phyloP scores from a whole-genome alignment of 2,888 invertebrate genomes.

The Oscheius onirici region DNA sequence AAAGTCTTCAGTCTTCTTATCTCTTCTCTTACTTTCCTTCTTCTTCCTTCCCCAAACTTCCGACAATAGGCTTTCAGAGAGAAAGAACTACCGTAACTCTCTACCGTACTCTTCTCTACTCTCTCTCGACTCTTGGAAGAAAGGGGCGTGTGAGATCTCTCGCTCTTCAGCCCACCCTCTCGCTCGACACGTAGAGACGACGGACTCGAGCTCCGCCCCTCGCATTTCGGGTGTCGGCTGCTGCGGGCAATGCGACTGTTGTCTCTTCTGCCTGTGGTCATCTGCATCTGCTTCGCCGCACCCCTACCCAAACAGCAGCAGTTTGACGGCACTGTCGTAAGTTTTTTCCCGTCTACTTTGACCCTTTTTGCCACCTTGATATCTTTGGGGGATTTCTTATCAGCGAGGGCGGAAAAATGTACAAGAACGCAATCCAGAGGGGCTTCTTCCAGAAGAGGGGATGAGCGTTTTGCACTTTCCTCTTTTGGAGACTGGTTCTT shows the following conservation, averaged over 20 bases:
- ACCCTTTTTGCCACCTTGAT: background rate
- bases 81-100: background rate
- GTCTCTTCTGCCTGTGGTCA: slow-evolving; percentile 28
- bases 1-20: background rate
- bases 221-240: slow-evolving; percentile 29
- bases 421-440: background rate
- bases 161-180: slow-evolving; percentile 8
- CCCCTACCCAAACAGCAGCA: slow-evolving; percentile 24
- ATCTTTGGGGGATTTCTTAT: background rate
- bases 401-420: slow-evolving; percentile 17
- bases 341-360: background rate
- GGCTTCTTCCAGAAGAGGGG: background rate
- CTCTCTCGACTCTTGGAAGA: background rate
- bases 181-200: background rate
- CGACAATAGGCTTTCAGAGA: background rate
- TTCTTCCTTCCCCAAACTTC: background rate
- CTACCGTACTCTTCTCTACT: background rate
- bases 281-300: slow-evolving; percentile 17
- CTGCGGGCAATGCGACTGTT: slow-evolving; percentile 31
- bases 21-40: background rate
- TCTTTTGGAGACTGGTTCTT: background rate
- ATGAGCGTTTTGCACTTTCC: background rate
- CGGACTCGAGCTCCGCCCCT: slow-evolving; percentile 23
- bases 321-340: slow-evolving; percentile 31
- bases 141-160: background rate